These are phyloP conservation scores for Altica lythri DNA, from an alignment of 2,888 invertebrate genomes.

Conservation along the genomic window DNA sequence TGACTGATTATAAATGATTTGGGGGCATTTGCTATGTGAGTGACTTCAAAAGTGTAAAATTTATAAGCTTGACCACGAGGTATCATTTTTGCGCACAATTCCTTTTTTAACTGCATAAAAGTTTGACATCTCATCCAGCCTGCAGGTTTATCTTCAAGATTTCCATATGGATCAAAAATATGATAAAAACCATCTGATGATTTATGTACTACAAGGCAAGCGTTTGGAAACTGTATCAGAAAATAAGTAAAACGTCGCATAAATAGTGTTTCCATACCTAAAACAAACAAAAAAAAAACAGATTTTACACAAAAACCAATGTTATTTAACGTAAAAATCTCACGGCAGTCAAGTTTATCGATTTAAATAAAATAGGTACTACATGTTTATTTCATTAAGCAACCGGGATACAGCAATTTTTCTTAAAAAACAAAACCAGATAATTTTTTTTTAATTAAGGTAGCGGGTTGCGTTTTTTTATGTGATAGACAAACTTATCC, in stretches of 20 bases:
- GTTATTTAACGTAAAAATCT: too few species aligned
- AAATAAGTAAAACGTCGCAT: slow-evolving; percentile 60
- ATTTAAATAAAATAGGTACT: too few species aligned
- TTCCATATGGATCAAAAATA: slow-evolving; percentile 66
- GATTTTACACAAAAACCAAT: too few species aligned
- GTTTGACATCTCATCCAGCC: slow-evolving; percentile 60
- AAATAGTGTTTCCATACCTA: slow-evolving; percentile 50
- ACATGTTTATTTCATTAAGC: too few species aligned
- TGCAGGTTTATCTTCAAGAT: slow-evolving; percentile 47
- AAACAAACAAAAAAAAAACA: neutral
- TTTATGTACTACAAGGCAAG: slow-evolving; percentile 64
- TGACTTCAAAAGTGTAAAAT: slow-evolving; percentile 65
- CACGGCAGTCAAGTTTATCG: too few species aligned
- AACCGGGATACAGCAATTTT: too few species aligned
- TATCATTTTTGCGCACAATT: slow-evolving; percentile 27
- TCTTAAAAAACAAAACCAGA: too few species aligned
- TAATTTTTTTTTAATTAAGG: too few species aligned
- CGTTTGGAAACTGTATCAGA: slow-evolving; percentile 62
- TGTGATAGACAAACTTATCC: too few species aligned
- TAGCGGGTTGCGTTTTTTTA: too few species aligned
- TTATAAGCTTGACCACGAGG: slow-evolving; percentile 52
- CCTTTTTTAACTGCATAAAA: slow-evolving; percentile 50
- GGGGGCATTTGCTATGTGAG: slow-evolving; percentile 62
- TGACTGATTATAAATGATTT: slow-evolving; percentile 57
- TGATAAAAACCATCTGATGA: slow-evolving; percentile 61